phyloP scores from a whole-genome alignment of 2,113 vertebrate species.

The Pollimyrus isidori region DNA sequence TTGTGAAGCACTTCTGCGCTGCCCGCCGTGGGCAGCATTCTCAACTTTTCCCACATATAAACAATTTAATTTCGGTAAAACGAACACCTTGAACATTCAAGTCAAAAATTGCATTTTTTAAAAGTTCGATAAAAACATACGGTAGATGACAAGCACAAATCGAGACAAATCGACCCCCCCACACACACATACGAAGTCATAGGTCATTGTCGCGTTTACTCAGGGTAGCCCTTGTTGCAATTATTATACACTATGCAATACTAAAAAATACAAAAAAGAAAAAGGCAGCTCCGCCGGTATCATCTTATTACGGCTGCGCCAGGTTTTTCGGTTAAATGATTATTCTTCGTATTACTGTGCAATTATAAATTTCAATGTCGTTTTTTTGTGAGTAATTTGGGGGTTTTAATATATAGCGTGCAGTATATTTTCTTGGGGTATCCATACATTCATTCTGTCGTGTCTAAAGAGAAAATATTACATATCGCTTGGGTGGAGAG shows the following conservation, averaged over 20 bases:
- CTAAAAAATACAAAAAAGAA: background rate
- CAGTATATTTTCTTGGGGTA: background rate
- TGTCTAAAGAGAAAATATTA: background rate
- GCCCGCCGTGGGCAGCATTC: background rate
- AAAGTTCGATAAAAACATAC: background rate
- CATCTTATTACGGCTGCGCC: background rate
- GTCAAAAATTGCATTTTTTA: background rate
- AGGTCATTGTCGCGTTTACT: background rate
- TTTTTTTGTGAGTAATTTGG: background rate
- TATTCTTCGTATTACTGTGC: background rate
- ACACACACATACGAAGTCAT: background rate
- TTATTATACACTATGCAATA: slow-evolving; percentile 4
- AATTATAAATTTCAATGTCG: background rate
- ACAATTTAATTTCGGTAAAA: background rate
- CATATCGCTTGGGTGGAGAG: background rate
- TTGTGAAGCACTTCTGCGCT: background rate
- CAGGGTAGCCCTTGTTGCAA: background rate
- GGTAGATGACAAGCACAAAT: background rate
- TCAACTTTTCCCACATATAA: background rate
- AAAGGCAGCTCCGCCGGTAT: background rate
- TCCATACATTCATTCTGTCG: background rate
- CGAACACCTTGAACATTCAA: background rate
- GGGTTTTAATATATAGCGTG: background rate
- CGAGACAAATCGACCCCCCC: background rate
- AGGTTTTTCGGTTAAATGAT: background rate